A percentile compares a stretch with the other conserved stretches of the same genome.
phyloP scores from a whole-genome alignment of 2,113 vertebrate genomes.

The Sander lucioperca region DNA sequence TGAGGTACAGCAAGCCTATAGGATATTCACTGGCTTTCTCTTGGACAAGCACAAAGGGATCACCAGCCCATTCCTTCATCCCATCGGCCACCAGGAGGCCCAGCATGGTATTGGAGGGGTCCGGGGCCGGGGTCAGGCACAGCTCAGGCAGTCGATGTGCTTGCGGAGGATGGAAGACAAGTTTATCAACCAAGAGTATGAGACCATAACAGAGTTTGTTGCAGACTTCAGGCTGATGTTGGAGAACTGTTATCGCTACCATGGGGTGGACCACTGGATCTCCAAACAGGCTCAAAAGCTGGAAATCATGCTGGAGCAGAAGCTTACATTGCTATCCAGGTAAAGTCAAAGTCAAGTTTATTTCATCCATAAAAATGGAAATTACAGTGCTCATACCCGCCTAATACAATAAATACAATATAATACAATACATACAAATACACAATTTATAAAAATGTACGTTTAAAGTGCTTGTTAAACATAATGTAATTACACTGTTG shows the following conservation, averaged over 20 bases:
- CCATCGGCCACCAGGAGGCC: constrained; percentile 73
- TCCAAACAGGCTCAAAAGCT: constrained; percentile 96
- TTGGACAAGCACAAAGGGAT: constrained; percentile 91
- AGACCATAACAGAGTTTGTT: constrained; percentile 93
- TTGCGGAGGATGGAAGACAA: constrained; percentile 92
- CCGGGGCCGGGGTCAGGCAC: constrained; percentile 48
- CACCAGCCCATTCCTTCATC: constrained; percentile 88
- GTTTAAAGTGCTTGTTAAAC: too few species aligned
- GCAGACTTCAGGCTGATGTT: constrained; percentile 95
- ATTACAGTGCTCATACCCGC: too few species aligned
- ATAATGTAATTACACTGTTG: constrained; percentile 24
- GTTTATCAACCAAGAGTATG: constrained; percentile 89
- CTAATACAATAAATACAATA: too few species aligned
- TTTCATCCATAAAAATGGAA: too few species aligned
- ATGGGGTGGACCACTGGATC: constrained; percentile 97
- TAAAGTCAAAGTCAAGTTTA: too few species aligned
- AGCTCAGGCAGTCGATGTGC: constrained; percentile 82
- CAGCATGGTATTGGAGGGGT: constrained; percentile 63
- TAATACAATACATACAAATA: too few species aligned
- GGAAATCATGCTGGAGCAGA: constrained; percentile 97
- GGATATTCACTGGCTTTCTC: constrained; percentile 92
- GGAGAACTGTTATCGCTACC: constrained; percentile 92
- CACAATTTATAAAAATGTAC: too few species aligned
- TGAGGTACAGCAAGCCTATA: constrained; percentile 92
- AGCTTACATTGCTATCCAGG: constrained; percentile 94